Evolutionary conservation across 1,140 invertebrate species (phyloP).

Genomic region (Drosophila azteca): DNA sequence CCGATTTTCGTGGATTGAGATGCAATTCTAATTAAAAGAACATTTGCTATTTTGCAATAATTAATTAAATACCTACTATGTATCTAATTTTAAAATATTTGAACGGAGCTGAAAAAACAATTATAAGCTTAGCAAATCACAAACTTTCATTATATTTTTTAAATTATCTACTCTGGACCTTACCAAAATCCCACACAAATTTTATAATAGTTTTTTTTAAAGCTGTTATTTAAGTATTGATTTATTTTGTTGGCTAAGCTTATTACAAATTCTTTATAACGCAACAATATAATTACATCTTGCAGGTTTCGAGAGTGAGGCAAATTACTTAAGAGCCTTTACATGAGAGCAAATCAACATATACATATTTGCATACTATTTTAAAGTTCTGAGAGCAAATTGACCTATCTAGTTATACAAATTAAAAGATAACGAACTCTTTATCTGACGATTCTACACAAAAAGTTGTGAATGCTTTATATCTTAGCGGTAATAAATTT

Average conservation of each 20-base stretch:
- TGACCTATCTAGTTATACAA: constrained; percentile 61
- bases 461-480: constrained; percentile 75
- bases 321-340: constrained; percentile 63
- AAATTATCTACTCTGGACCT: too few species aligned
- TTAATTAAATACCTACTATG: too few species aligned
- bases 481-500: constrained; percentile 64
- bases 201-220: too few species aligned
- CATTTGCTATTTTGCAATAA: too few species aligned
- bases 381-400: constrained; percentile 72
- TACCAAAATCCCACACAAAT: too few species aligned
- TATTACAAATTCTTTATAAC: constrained; percentile 65
- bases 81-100: too few species aligned
- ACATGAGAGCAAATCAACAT: constrained; percentile 67
- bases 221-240: not conserved
- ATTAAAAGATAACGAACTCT: constrained; percentile 70
- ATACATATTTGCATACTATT: constrained; percentile 40
- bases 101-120: too few species aligned
- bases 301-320: constrained; percentile 64
- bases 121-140: too few species aligned
- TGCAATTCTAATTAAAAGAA: too few species aligned
- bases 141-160: too few species aligned
- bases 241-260: constrained; percentile 48
- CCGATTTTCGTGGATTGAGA: too few species aligned
- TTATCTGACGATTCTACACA: constrained; percentile 79
- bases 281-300: constrained; percentile 64